Evolutionary conservation across 1,140 invertebrate genomes (phyloP), one percentile per base, ranked within the genome.

Genomic region (Melitaea cinxia): DNA sequence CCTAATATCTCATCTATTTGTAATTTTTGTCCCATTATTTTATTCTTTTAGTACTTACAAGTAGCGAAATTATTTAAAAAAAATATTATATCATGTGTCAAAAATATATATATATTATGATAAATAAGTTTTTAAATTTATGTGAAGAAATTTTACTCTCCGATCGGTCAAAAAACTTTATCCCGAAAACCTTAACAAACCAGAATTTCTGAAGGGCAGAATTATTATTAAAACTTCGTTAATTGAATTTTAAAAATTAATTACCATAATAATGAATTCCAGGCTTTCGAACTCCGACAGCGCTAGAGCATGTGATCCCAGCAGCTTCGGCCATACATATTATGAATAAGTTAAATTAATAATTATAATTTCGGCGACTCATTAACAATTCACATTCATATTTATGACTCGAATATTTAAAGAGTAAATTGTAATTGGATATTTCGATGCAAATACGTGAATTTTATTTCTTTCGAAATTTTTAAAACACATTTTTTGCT

Each of bases 201-300:
- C 33, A 30, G 30, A 45, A 54, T 59, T 58, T 62, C 28, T 35
- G 47, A 35, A 24, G 33, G 47, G 10, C 24, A 7, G 50, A 23
- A 66, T 66, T 55, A 60, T 52, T 60, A 73, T 65, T 70, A 74
- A 72, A 77, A 65, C 68, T 72, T 57, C 65, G 49, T 24, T 69
- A 65, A 70, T 72, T 68, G 66, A 68, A 72, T 68, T 70, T 77
- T 65, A 66, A 73, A 73, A 65, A 69, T 75, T 69, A 75, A 75
- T 71, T 73, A 71, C 21, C 17, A 35, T 47, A 28, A 45, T 60
- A 69, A 69, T 56, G 54, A 59, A 70, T 70, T 65, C 58, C 37
- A 54, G 63, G 33, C 33, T 58, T 53, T 17, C 24, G 26, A 65
- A 58, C 57, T 60, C 56, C n/a, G n/a, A n/a, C n/a, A 49, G 17